Base-by-base conservation (phyloP, 2,888 invertebrate species). In the Lepidonotus clava region DNA sequence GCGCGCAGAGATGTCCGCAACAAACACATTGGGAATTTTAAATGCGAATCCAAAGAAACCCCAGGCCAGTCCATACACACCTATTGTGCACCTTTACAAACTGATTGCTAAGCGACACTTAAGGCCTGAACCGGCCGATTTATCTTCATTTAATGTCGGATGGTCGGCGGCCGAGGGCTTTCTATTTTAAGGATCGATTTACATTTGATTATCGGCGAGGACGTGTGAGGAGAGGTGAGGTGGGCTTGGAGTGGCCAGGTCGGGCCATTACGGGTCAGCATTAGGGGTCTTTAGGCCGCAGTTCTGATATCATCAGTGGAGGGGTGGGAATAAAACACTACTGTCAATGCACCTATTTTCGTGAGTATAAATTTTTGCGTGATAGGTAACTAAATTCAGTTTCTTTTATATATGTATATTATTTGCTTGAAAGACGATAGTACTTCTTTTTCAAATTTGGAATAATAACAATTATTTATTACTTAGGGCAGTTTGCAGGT, bases 71-170 rank as follows among this genome's bases (percentile, higher is more conserved):
- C 71, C 21, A 1, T 6, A 5, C 71, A 38, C n/a, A 34, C 5
- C 71, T 34, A 34, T 71, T 71, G 34, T 71, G 38, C 1, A 11
- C 24, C 8, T 11, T 24, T n/a, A n/a, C 80, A 80, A 24, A 41
- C 80, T 24, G 80, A 80, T 46, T 28, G 46, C 80, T 80, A 80
- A 80, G 46, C 18, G 46, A 14, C 80, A 80, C 80, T 80, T 51
- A 51, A 51, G 46, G 32, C 4, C 8, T n/a, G n/a, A 21, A 40
- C 1, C 1, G n/a, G 18, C 28, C 41, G 24, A 80, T 80, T 80
- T 46, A 80, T 80, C 80, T 80, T 80, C 80, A 80, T 80, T 80
- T 80, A 80, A 80, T 46, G 80, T 80, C 80, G 6, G n/a, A 18
- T 21, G n/a, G 46, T 1, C 32, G 11, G 2, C 46, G 28, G 41